Evolutionary conservation across 2,888 invertebrate species (phyloP).

Genomic region (Sarcophaga rosellei): DNA sequence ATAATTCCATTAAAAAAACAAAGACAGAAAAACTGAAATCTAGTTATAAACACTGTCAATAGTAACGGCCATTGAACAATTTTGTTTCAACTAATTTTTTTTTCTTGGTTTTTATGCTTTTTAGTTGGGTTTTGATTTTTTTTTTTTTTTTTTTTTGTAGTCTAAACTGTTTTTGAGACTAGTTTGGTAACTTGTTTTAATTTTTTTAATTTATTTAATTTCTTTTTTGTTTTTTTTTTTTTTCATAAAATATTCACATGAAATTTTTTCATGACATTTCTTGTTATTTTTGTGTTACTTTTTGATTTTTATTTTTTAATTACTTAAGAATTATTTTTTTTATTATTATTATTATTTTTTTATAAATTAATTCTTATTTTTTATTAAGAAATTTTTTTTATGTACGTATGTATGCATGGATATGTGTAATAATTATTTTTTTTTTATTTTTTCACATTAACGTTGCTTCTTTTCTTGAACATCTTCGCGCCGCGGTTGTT

Average conservation of each 20-base stretch:
- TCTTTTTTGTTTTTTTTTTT: neutral
- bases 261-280: neutral
- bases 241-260: conserved; percentile 3
- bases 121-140: neutral
- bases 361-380: conserved; percentile 4
- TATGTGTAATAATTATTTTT: conserved; percentile 6
- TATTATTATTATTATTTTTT: neutral
- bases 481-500: conserved; percentile 69
- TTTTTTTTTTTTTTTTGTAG: conserved; percentile 25
- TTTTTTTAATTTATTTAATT: neutral
- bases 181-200: conserved; percentile 58
- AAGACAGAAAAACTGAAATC: neutral
- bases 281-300: too few relatives aligned
- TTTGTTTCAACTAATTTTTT: conserved; percentile 1
- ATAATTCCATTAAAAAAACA: neutral
- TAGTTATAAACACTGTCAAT: neutral
- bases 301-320: too few relatives aligned
- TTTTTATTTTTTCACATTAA: conserved; percentile 49
- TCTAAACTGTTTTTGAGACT: conserved; percentile 32
- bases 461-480: conserved; percentile 56
- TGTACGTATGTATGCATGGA: conserved; percentile 5
- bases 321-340: conserved; percentile 7
- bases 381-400: neutral
- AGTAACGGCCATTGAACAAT: neutral
- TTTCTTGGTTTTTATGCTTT: neutral